Evolutionary conservation across 2,113 vertebrate genomes (phyloP), one percentile per base, ranked within the genome.

Genomic region (Bucco capensis): DNA sequence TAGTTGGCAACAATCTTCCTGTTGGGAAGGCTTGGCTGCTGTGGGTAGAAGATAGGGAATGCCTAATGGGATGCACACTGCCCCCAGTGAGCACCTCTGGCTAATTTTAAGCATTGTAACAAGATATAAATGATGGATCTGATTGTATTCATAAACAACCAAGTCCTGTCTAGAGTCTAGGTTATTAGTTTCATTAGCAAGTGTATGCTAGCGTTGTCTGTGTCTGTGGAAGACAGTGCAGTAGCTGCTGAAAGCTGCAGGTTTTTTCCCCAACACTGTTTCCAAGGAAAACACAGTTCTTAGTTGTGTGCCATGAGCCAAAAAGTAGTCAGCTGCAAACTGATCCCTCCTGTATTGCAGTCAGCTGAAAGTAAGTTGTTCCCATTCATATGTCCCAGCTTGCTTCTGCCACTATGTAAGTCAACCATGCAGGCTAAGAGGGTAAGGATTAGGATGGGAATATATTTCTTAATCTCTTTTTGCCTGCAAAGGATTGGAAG

Each of bases 181-280:
- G 27, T 94, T 91, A 60, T 91, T 94, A 79, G 53, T 80, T 85
- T 79, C 30, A 69, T 87, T 47, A 93, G 51, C 33, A 77, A 81
- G 12, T 0, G 3, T 76, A 46, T 21, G 17, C 74, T 81, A 90
- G 51, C 31, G 3, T 35, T 76, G 75, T 77, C 50, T 79, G 56
- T 72, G 50, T 90, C 64, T 87, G 40, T 93, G 60, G 64, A 94
- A 44, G 64, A 38, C 16, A 30, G 30, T 61, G 38, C 38, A 46
- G 30, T 46, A 79, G 60, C 1, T 81, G 51, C 75, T 91, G 64
- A 75, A 88, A 88, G 56, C 18, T 8, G 19, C 38, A 54, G 44
- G 10, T 9, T 86, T 86, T 60, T 85, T 73, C 53, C 53, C 18
- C n/a, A 80, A 6, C 37, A 46, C 75, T 28, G 30, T 88, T 90